Evolutionary conservation across 2,797 vertebrate genomes (phyloP).

Genomic region (Diplodus sargus): DNA sequence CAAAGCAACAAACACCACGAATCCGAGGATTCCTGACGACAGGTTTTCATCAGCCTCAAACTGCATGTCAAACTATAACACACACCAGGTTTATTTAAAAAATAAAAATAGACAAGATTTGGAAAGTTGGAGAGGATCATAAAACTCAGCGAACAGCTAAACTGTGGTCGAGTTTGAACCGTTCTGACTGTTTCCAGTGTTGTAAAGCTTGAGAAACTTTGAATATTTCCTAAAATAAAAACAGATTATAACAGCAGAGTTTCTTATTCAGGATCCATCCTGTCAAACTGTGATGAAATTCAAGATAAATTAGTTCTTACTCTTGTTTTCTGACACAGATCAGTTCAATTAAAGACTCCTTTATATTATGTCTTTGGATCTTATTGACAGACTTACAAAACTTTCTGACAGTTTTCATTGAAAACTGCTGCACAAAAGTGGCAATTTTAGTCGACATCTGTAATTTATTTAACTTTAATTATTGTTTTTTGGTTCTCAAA

Average conservation of each 20-base stretch:
- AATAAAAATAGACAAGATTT: conserved; percentile 30
- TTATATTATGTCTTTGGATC: background rate
- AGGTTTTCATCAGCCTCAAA: conserved; percentile 68
- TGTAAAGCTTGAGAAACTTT: background rate
- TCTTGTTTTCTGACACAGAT: background rate
- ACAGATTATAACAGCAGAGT: background rate
- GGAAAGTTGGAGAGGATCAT: background rate
- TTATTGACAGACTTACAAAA: background rate
- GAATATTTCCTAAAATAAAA: background rate
- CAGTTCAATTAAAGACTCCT: background rate
- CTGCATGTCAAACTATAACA: conserved; percentile 52
- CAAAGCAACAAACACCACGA: conserved; percentile 52
- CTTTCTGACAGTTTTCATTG: background rate
- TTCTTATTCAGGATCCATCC: background rate
- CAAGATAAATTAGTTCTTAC: background rate
- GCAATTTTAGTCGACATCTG: background rate
- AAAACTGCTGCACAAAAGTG: background rate
- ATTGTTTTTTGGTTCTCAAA: background rate
- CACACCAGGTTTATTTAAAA: conserved; percentile 56
- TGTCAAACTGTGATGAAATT: background rate
- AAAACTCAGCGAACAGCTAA: background rate
- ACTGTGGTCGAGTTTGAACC: background rate
- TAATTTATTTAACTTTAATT: too few species aligned
- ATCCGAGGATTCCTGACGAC: conserved; percentile 64
- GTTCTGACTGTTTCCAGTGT: background rate